Evolutionary conservation across 2,113 vertebrate genomes (phyloP).

Genomic region (Laterallus jamaicensis): DNA sequence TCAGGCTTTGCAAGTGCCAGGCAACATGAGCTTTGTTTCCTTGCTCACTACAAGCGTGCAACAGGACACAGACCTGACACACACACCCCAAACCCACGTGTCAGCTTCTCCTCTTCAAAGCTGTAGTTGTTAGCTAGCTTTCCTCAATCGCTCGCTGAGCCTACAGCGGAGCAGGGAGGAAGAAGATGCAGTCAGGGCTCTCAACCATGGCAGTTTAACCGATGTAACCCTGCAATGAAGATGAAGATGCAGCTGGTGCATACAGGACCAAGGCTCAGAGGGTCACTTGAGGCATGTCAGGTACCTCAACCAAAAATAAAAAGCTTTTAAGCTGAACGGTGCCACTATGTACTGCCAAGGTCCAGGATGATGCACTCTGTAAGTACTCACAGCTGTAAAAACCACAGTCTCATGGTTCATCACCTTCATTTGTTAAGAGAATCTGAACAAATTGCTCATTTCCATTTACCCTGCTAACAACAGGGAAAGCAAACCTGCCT

Average conservation of each 20-base stretch:
- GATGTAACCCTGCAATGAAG: not conserved
- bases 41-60: not conserved
- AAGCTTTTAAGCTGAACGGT: not conserved
- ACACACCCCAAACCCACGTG: not conserved
- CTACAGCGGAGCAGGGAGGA: not conserved
- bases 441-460: not conserved
- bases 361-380: not conserved
- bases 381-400: not conserved
- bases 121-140: not conserved
- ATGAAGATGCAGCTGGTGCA: not conserved
- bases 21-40: not conserved
- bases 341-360: not conserved
- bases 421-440: not conserved
- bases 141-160: rapidly evolving
- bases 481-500: not conserved
- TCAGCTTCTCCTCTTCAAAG: not conserved
- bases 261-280: not conserved
- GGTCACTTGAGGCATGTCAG: not conserved
- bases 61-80: not conserved
- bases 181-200: not conserved
- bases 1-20: not conserved
- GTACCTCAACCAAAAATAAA: not conserved
- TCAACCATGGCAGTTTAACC: not conserved
- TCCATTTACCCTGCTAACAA: not conserved
- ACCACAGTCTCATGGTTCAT: not conserved